Base-by-base conservation (phyloP, 2,888 invertebrate species). In the Anthoptus insignis region DNA sequence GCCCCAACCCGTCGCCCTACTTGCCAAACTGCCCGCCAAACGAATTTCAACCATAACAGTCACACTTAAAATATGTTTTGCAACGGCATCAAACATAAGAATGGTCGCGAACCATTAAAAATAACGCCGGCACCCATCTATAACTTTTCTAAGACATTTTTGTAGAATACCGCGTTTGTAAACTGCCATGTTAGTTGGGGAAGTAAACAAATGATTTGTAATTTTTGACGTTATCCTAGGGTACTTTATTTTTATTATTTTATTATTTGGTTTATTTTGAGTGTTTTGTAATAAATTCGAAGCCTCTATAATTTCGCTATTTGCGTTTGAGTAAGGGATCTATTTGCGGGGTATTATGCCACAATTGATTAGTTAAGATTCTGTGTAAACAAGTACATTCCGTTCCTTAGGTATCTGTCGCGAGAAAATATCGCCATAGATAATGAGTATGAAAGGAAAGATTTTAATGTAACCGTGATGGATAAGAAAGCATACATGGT, bases 1-100 rank as follows among this genome's bases (percentile, higher is more conserved):
- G 80, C 82, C 85, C 84, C 84, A 85, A 82, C 84, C 82, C 79
- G 81, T 80, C 83, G 82, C 84, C 83, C 86, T 81, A 82, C 84
- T 87, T 90, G 89, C 88, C 87, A 88, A 88, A 87, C 82, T 73
- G 64, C 60, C 64, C 59, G 66, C 67, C 78, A 76, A 39, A 29
- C 69, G 65, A 86, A 79, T 73, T 71, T 73, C 65, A 80, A 70
- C 79, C 75, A 69, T 79, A 83, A 61, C 39, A 9, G 21, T 47
- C 0, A 5, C 1, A 4, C 1, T 7, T 60, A 75, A 66, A 65
- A 74, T 66, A 34, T 47, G 70, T 66, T 76, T 80, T 82, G 16
- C 56, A 50, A 32, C 67, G 69, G 7, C 11, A 59, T 49, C 49
- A 47, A 56, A 60, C 68, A 73, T 73, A 78, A 82, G 76, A 82